These are phyloP conservation scores for Sinocyclocheilus maitianheensis DNA, from an alignment of 2,113 vertebrate species.

Conservation along the genomic window DNA sequence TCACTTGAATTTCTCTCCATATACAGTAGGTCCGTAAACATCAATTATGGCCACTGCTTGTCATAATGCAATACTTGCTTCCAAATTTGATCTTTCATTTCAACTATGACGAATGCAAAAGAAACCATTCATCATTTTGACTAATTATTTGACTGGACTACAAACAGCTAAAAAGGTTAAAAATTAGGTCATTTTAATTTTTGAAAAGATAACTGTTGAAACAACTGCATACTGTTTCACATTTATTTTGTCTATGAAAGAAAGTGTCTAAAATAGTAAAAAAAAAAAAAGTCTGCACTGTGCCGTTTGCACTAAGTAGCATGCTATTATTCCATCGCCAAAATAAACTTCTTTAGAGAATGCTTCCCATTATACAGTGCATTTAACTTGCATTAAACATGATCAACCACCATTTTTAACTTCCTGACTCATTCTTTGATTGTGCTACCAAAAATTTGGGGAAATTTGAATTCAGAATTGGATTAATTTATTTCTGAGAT, in stretches of 20 bases:
- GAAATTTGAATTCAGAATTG: too few species aligned
- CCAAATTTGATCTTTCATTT: not conserved
- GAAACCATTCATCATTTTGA: not conserved
- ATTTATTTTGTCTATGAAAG: too few species aligned
- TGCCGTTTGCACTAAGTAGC: not conserved
- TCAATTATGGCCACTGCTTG: not conserved
- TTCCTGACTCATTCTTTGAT: too few species aligned
- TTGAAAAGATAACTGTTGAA: not conserved
- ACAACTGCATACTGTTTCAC: not conserved
- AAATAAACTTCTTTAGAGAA: too few species aligned
- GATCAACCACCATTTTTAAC: too few species aligned
- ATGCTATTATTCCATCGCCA: not conserved
- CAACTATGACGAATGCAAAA: not conserved
- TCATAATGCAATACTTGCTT: not conserved
- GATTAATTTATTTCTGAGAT: too few species aligned
- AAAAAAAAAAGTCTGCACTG: not conserved
- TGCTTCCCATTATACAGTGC: too few species aligned
- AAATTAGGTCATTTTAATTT: not conserved
- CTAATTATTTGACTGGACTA: not conserved
- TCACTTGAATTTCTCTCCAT: slow-evolving; percentile 41
- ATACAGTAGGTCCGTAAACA: slow-evolving; percentile 27
- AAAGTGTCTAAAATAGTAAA: not conserved
- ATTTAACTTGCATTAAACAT: too few species aligned
- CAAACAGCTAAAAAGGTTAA: not conserved
- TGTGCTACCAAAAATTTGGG: too few species aligned